Percentiles rank a stretch among this genome's conserved stretches.
Conservation (phyloP, 2,113 vertebrate species). For the Erythrolamprus reginae region DNA sequence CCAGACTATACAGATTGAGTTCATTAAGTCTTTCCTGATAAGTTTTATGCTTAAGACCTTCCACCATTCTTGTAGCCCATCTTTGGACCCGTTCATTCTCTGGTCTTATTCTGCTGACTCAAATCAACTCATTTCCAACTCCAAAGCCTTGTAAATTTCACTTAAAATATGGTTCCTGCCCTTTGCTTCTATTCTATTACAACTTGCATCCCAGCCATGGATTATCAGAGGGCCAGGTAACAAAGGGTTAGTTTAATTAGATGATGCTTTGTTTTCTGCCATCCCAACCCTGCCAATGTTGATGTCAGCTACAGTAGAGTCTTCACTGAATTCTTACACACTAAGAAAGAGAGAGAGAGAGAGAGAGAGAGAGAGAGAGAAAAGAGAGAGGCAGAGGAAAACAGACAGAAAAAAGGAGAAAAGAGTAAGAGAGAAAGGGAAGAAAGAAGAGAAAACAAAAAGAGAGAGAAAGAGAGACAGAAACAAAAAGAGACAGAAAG, state of each 20-base stretch:
- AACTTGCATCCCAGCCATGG: not conserved
- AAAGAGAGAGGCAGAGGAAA: not conserved
- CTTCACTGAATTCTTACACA: constrained; percentile 3
- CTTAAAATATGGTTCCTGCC: not conserved
- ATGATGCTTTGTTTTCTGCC: not conserved
- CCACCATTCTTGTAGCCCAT: too few relatives aligned
- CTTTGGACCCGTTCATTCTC: too few relatives aligned
- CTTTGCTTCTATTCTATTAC: not conserved
- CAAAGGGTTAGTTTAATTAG: not conserved
- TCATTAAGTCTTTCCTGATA: too few relatives aligned
- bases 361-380: not conserved
- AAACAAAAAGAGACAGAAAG: not conserved
- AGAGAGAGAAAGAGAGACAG: too few relatives aligned
- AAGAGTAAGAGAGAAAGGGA: not conserved
- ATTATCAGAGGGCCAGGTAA: not conserved
- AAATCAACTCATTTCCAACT: not conserved
- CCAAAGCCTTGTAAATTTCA: not conserved
- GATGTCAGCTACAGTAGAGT: not conserved
- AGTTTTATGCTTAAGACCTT: too few relatives aligned
- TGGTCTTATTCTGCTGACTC: not conserved
- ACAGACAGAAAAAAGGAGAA: too few relatives aligned
- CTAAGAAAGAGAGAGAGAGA: not conserved
- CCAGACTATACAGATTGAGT: too few relatives aligned
- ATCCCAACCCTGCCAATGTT: not conserved
- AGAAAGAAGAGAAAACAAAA: too few relatives aligned